These are phyloP conservation scores for Ceuthmochares aereus DNA, from an alignment of 2,113 vertebrate species.

Conservation along the genomic window DNA sequence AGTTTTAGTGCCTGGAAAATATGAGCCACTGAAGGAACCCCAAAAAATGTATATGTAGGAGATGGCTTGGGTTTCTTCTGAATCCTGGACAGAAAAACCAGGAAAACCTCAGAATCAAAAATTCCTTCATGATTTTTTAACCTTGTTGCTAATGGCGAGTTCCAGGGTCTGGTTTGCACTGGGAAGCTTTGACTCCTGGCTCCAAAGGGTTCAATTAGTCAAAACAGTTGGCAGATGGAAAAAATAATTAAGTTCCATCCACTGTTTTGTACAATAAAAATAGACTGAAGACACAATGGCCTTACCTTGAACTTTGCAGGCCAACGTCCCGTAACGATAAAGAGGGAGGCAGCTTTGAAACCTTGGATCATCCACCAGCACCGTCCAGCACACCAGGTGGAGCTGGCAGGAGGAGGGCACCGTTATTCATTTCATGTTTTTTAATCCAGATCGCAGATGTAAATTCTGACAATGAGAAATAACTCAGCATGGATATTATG, in stretches of 20 bases:
- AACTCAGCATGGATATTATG: neutral
- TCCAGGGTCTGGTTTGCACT: slow-evolving; percentile 53
- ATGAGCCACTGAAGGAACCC: slow-evolving; percentile 12
- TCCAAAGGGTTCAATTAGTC: slow-evolving; percentile 70
- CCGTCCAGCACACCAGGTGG: neutral
- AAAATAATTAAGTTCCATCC: slow-evolving; percentile 63
- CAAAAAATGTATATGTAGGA: slow-evolving; percentile 32
- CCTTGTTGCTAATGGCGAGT: slow-evolving; percentile 14
- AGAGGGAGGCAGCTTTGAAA: slow-evolving; percentile 27
- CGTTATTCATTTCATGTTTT: neutral
- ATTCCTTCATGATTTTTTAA: slow-evolving; percentile 58
- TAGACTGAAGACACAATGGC: slow-evolving; percentile 63
- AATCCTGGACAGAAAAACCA: slow-evolving; percentile 28
- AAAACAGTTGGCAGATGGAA: slow-evolving; percentile 73
- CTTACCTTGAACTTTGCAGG: slow-evolving; percentile 67
- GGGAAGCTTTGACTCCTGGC: slow-evolving; percentile 70
- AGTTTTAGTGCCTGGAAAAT: slow-evolving; percentile 50
- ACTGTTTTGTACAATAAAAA: slow-evolving; percentile 66
- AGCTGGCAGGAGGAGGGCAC: fast-evolving
- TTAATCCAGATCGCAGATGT: neutral
- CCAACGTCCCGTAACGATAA: slow-evolving; percentile 59
- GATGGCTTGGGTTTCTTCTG: slow-evolving; percentile 32
- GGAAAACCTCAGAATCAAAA: slow-evolving; percentile 71
- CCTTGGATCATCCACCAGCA: slow-evolving; percentile 37
- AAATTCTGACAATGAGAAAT: neutral